Evolutionary conservation across 1,140 invertebrate genomes (phyloP), one percentile per base, ranked within the genome.

Genomic region (Berghia stephanieae): DNA sequence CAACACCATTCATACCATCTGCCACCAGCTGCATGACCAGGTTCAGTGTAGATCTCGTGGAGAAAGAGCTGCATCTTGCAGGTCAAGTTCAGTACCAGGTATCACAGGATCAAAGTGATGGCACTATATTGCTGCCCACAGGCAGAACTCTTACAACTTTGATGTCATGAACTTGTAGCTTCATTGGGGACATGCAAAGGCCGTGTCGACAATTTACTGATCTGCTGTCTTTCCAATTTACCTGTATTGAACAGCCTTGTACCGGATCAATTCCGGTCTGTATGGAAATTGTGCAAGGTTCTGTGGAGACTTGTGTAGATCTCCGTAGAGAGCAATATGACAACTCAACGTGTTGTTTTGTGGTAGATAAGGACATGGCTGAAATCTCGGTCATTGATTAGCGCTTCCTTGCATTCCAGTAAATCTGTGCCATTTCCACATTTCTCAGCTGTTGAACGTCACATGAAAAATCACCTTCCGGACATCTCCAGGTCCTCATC

Each of bases 21-120:
- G 57, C 34, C 57, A 63, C 57, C 8, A 10, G 57, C 57, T 63
- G 57, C 27, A 63, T 63, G 57, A 63, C 57, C 27, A 63, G 57
- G 27, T 63, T 63, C 57, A 63, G 57, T 63, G 57, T 8, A 16
- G 57, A 63, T 63, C 10, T 63, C 8, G 57, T 63, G 13, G 34
- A 63, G 57, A 10, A 63, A 31, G 57, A 63, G 27, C 27, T 63
- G 57, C 57, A 8, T 63, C 57, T 63, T 63, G 18, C 57, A 10
- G 27, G 34, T 10, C 10, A 31, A 63, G 27, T 63, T 63, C 8
- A 10, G 8, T 63, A 63, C 34, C 18, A 63, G 10, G 57, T 63
- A 8, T 63, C 18, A 16, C 8, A 16, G 8, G 46, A 49, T 13
- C 27, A 10, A 10, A 31, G 27, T 16, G 27, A 63, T 63, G 57